Percentiles rank a stretch among this genome's conserved stretches.
phyloP scores from a whole-genome alignment of 2,113 vertebrate species.

The Onychorhynchus coronatus region DNA sequence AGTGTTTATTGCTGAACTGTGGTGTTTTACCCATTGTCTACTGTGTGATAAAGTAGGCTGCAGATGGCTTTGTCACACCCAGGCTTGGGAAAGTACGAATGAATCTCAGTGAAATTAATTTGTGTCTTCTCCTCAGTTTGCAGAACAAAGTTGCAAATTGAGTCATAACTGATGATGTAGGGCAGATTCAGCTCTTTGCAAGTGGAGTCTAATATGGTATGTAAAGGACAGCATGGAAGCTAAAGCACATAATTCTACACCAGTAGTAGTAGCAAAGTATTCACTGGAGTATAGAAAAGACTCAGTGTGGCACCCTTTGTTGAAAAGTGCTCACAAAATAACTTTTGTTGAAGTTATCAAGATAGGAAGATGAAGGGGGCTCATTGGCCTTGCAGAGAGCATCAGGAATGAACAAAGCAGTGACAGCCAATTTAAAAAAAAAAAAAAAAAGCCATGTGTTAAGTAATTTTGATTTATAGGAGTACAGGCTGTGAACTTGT shows the following conservation, averaged over 20 bases:
- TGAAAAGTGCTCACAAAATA: not conserved
- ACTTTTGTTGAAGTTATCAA: not conserved
- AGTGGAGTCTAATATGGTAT: not conserved
- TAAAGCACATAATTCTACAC: not conserved
- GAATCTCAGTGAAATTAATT: conserved; percentile 4
- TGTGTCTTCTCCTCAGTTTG: not conserved
- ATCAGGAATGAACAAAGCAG: not conserved
- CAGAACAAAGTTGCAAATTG: not conserved
- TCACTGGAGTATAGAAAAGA: not conserved
- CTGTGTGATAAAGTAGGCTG: conserved; percentile 19
- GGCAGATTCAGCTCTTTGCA: not conserved
- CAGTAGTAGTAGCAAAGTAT: not conserved
- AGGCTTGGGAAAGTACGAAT: not conserved
- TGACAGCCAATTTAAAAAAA: not conserved
- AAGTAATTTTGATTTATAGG: not conserved
- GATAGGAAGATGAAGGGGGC: not conserved
- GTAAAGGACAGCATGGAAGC: not conserved
- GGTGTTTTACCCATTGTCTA: not conserved
- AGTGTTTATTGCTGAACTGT: not conserved
- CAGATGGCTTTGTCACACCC: not conserved
- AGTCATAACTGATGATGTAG: not conserved
- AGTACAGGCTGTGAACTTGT: not conserved
- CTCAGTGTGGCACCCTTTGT: not conserved
- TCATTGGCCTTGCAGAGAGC: not conserved
- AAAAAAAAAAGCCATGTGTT: not conserved